Conservation (phyloP, 92 coral and sea anemone species). For the Isaurus tuberculatus region DNA sequence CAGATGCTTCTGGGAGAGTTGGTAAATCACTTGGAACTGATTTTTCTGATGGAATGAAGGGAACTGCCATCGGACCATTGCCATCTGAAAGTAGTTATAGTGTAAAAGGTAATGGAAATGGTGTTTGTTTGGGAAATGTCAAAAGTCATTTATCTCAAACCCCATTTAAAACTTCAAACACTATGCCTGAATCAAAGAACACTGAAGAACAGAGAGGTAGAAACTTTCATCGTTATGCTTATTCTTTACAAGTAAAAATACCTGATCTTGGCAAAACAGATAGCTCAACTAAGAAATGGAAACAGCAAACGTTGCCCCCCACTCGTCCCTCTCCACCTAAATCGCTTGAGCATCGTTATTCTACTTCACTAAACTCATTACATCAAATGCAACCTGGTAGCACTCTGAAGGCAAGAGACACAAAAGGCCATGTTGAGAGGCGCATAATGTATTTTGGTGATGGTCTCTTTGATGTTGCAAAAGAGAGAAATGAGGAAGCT, state of each 20-base stretch:
- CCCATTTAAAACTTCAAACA: background rate
- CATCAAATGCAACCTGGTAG: conserved; percentile 40
- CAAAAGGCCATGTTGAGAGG: conserved; percentile 29
- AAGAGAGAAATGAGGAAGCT: conserved; percentile 92
- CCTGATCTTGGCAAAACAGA: conserved; percentile 62
- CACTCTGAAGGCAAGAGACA: conserved; percentile 23
- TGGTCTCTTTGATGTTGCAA: conserved; percentile 94
- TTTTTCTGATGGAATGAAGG: conserved; percentile 25
- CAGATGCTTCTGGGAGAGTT: background rate
- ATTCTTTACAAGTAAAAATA: conserved; percentile 70
- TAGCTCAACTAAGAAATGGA: conserved; percentile 2
- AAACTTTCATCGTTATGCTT: background rate
- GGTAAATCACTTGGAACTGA: conserved; percentile 10
- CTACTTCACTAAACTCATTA: conserved; percentile 42
- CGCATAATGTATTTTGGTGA: conserved; percentile 73
- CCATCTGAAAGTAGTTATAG: background rate
- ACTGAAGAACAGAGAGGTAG: background rate
- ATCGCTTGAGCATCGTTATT: conserved; percentile 51
- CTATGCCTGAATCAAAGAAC: background rate
- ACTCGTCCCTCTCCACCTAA: conserved; percentile 54
- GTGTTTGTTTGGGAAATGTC: background rate
- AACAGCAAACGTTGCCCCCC: conserved; percentile 46
- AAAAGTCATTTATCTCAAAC: background rate
- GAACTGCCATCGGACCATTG: background rate
- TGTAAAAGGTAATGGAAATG: background rate